These are phyloP conservation scores for Pagrus major DNA, from an alignment of 2,113 vertebrate species.

Conservation along the genomic window DNA sequence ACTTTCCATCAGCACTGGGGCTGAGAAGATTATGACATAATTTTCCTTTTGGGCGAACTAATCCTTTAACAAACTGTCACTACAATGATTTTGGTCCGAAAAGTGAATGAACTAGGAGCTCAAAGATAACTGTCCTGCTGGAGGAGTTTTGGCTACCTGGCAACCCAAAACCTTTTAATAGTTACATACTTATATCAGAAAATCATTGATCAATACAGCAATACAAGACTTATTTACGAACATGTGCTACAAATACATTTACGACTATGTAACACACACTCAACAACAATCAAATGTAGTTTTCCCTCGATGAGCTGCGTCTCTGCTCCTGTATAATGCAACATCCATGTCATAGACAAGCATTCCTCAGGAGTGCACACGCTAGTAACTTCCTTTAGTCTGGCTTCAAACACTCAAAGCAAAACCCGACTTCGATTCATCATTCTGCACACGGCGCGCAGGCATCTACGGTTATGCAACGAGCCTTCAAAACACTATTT, in stretches of 20 bases:
- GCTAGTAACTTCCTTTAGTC: slow-evolving; percentile 43
- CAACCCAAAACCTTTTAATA: not conserved
- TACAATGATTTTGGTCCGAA: too few species aligned
- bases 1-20: too few species aligned
- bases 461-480: slow-evolving; percentile 60
- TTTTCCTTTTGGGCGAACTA: too few species aligned
- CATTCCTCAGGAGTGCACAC: slow-evolving; percentile 37
- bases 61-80: too few species aligned
- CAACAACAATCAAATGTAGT: slow-evolving; percentile 16
- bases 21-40: too few species aligned
- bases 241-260: not conserved
- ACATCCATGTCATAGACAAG: slow-evolving; percentile 48
- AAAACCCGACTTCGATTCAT: slow-evolving; percentile 31
- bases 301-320: slow-evolving; percentile 23
- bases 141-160: not conserved
- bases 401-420: slow-evolving; percentile 52
- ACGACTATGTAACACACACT: not conserved
- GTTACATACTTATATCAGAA: not conserved
- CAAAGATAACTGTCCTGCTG: too few species aligned
- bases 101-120: too few species aligned
- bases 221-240: too few species aligned
- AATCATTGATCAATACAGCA: not conserved
- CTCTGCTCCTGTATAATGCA: slow-evolving; percentile 32
- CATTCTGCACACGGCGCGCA: slow-evolving; percentile 28
- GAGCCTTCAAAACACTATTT: slow-evolving; percentile 42